phyloP scores from a whole-genome alignment of 1,140 invertebrate genomes.

The Apis laboriosa region DNA sequence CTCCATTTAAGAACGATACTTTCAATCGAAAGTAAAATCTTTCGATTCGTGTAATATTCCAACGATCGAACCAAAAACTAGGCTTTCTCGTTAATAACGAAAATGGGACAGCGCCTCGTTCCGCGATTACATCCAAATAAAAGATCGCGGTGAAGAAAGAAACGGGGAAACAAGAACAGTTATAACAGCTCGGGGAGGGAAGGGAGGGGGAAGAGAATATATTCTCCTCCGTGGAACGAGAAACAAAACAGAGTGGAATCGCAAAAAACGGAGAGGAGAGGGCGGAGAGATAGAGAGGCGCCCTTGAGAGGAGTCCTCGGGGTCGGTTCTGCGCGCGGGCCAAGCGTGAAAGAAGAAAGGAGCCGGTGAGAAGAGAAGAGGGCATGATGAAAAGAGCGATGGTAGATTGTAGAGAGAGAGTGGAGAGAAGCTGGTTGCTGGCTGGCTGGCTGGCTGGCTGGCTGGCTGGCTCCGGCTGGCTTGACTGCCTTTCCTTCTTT shows the following conservation, averaged over 20 bases:
- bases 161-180: neutral
- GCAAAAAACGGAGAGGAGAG: neutral
- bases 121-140: conserved; percentile 22
- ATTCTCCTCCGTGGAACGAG: too few relatives aligned
- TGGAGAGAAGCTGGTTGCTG: conserved; percentile 60
- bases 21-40: too few relatives aligned
- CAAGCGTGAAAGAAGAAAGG: conserved; percentile 74
- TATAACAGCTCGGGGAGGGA: neutral
- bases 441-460: conserved; percentile 46
- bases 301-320: conserved; percentile 65
- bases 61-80: conserved; percentile 4
- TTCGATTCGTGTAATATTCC: too few relatives aligned
- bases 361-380: conserved; percentile 62
- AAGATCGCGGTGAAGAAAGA: neutral
- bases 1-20: neutral
- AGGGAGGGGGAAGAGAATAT: neutral
- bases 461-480: conserved; percentile 38
- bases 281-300: conserved; percentile 43
- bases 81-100: neutral
- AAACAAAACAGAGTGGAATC: neutral
- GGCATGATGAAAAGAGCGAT: conserved; percentile 72
- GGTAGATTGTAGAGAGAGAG: conserved; percentile 50
- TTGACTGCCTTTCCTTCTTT: conserved; percentile 2
- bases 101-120: conserved; percentile 9
- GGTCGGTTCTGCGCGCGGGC: conserved; percentile 60